Conservation (phyloP, 2,888 invertebrate genomes). For the Drosophila silvestris region DNA sequence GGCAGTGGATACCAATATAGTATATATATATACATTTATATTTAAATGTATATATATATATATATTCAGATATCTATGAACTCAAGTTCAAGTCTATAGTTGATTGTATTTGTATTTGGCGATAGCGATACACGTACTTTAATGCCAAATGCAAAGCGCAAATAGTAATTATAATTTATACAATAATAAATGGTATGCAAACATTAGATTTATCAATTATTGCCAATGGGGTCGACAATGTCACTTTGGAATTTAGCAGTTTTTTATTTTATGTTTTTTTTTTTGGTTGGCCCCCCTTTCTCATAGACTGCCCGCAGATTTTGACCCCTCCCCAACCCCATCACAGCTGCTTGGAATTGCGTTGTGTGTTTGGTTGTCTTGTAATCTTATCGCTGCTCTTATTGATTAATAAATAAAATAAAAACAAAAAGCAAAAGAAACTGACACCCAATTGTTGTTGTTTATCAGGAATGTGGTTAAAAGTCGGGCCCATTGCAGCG, state of each 20-base stretch:
- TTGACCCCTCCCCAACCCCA: conserved; percentile 12
- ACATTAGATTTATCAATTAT: conserved; percentile 72
- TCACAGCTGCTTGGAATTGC: conserved; percentile 17
- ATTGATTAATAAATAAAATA: conserved; percentile 67
- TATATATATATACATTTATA: background rate
- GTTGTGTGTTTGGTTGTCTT: conserved; percentile 33
- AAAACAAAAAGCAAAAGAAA: conserved; percentile 45
- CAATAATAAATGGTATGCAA: conserved; percentile 61
- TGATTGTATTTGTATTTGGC: background rate
- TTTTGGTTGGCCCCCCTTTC: background rate
- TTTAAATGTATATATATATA: background rate
- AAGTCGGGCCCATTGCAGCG: conserved; percentile 16
- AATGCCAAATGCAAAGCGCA: conserved; percentile 31
- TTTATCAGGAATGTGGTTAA: conserved; percentile 37
- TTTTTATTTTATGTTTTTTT: background rate
- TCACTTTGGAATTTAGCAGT: conserved; percentile 57
- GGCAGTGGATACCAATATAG: conserved; percentile 9
- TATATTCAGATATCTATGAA: background rate
- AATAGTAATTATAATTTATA: conserved; percentile 53
- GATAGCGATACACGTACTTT: conserved; percentile 16
- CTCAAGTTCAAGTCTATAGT: conserved; percentile 14
- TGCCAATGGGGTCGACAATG: conserved; percentile 53
- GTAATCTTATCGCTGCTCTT: conserved; percentile 69
- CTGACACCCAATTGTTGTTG: conserved; percentile 38
- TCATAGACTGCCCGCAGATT: conserved; percentile 25